A percentile compares a stretch with the other conserved stretches of the same genome.
Conservation (phyloP, 1,140 invertebrate genomes). For the Trichoplusia ni region DNA sequence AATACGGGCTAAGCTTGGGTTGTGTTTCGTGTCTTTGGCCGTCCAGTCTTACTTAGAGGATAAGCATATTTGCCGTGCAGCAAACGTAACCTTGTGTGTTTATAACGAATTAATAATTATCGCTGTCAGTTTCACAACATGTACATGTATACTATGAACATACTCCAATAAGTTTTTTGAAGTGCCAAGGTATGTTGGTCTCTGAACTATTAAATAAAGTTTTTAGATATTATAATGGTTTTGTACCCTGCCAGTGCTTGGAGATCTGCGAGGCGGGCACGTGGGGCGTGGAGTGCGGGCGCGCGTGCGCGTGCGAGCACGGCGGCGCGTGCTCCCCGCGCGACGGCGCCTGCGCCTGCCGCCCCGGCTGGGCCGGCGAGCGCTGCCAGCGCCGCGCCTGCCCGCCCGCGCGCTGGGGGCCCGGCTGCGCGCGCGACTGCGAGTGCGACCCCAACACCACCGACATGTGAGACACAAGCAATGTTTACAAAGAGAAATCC, state of each 20-base stretch:
- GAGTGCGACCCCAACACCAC: constrained; percentile 89
- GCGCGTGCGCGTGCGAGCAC: constrained; percentile 90
- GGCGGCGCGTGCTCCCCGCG: constrained; percentile 86
- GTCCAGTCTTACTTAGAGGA: too few relatives aligned
- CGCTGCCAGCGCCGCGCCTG: constrained; percentile 87
- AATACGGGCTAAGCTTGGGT: too few relatives aligned
- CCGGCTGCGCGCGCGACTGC: constrained; percentile 88
- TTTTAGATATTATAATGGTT: background rate
- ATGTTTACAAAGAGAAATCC: too few relatives aligned
- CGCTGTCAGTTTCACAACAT: background rate
- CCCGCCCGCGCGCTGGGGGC: constrained; percentile 85
- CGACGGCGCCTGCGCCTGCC: constrained; percentile 88
- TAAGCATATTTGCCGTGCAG: background rate
- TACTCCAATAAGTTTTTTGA: too few relatives aligned
- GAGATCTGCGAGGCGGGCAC: constrained; percentile 88
- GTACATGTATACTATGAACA: too few relatives aligned
- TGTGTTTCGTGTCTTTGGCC: too few relatives aligned
- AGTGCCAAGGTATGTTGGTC: too few relatives aligned
- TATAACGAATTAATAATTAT: background rate
- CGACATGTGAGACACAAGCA: constrained; percentile 85
- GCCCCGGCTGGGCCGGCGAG: constrained; percentile 88
- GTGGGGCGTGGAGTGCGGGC: constrained; percentile 89
- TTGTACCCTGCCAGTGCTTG: constrained; percentile 84
- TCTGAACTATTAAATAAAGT: too few relatives aligned
- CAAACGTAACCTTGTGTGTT: too few relatives aligned